Conservation (phyloP, 2,797 vertebrate genomes). For the Poliocrania exsul region DNA sequence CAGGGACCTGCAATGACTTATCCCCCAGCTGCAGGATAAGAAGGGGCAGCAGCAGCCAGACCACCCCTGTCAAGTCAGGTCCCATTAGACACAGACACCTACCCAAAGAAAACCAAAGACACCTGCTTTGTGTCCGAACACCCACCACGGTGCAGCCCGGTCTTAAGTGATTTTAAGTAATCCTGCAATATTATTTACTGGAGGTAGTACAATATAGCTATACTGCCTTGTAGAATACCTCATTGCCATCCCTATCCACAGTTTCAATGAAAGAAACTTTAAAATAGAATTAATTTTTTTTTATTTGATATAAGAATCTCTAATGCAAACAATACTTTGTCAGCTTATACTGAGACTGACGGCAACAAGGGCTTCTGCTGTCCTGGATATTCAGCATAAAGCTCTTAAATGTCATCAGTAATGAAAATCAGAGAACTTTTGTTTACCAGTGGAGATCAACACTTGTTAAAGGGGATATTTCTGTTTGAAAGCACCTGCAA, state of each 20-base stretch:
- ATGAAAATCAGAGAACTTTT: constrained; percentile 19
- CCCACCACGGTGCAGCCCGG: accelerated
- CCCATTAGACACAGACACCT: neutral
- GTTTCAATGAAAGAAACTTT: neutral
- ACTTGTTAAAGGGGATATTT: neutral
- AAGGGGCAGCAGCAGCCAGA: neutral
- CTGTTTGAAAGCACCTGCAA: neutral
- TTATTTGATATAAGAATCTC: neutral
- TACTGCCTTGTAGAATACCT: neutral
- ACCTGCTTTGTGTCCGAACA: neutral
- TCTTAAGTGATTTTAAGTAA: neutral
- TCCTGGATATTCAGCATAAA: neutral
- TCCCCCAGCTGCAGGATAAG: neutral
- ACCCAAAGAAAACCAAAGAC: neutral
- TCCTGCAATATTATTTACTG: neutral
- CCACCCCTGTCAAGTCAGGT: accelerated
- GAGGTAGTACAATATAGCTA: neutral
- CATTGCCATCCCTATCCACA: neutral
- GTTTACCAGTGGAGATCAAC: neutral
- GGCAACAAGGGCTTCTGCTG: neutral
- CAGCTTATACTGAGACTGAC: neutral
- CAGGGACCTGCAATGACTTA: neutral
- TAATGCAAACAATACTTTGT: neutral
- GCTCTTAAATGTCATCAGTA: neutral
- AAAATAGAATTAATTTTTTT: neutral